Evolutionary conservation across 2,797 vertebrate species (phyloP).

Genomic region (Mormyrops attenuatus): DNA sequence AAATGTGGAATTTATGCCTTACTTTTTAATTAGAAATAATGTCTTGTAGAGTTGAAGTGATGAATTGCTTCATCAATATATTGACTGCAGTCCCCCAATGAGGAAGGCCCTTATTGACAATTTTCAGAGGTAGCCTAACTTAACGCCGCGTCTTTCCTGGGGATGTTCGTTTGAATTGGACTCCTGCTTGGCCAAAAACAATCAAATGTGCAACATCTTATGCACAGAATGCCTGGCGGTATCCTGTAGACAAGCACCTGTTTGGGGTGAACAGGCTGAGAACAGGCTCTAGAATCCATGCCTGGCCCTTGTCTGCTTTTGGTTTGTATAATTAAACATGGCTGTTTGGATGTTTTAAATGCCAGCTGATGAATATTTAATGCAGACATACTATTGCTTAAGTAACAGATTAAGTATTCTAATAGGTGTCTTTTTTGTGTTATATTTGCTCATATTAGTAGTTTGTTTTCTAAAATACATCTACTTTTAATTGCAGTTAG

Average conservation of each 20-base stretch:
- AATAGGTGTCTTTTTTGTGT: neutral
- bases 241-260: neutral
- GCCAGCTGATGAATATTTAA: neutral
- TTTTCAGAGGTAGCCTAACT: slow-evolving; percentile 32
- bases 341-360: neutral
- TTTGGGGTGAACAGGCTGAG: neutral
- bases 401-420: neutral
- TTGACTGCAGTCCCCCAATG: slow-evolving; percentile 43
- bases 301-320: neutral
- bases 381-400: neutral
- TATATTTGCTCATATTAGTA: neutral
- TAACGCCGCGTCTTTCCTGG: slow-evolving; percentile 35
- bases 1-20: slow-evolving; percentile 69
- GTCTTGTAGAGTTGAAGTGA: slow-evolving; percentile 59
- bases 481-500: neutral
- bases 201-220: neutral
- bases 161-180: neutral
- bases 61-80: slow-evolving; percentile 65
- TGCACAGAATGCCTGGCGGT: neutral
- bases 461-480: neutral
- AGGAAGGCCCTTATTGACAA: slow-evolving; percentile 44
- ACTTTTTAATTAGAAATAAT: slow-evolving; percentile 81
- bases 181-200: neutral
- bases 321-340: neutral
- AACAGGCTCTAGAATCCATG: neutral